Percentiles rank a stretch among this genome's conserved stretches.
phyloP scores from a whole-genome alignment of 92 coral and sea anemone species.

The Actinostola sp. region DNA sequence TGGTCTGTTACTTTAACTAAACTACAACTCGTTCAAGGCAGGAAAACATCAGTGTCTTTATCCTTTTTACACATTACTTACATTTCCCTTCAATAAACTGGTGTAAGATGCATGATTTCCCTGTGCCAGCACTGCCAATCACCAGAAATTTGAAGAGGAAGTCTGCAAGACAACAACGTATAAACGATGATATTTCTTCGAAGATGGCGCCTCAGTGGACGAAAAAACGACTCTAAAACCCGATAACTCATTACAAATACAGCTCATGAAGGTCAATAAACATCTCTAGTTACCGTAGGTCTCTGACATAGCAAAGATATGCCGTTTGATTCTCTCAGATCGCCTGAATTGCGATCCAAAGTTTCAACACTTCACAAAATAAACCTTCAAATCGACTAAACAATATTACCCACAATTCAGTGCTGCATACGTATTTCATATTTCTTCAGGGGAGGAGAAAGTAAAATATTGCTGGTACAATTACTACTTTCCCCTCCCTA shows the following conservation, averaged over 20 bases:
- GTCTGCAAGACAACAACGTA: slow-evolving; percentile 64
- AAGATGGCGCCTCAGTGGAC: slow-evolving; percentile 32
- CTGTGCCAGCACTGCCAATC: slow-evolving; percentile 99
- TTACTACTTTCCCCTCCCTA: slow-evolving; percentile 32
- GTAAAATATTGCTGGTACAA: not conserved
- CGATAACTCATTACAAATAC: not conserved
- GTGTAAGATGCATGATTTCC: slow-evolving; percentile 96
- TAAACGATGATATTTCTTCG: slow-evolving; percentile 26
- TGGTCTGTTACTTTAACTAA: too few relatives aligned
- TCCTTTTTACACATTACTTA: slow-evolving; percentile 44
- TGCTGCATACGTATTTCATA: slow-evolving; percentile 21
- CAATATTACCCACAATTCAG: slow-evolving; percentile 63
- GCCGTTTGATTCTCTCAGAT: slow-evolving; percentile 21
- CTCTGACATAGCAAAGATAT: slow-evolving; percentile 83
- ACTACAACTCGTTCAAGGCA: too few relatives aligned
- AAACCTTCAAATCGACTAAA: slow-evolving; percentile 42
- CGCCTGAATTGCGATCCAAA: slow-evolving; percentile 21
- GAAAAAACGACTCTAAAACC: slow-evolving; percentile 11
- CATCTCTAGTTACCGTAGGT: slow-evolving; percentile 76
- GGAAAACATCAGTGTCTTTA: not conserved
- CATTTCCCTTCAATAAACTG: slow-evolving; percentile 99
- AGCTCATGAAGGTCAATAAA: not conserved
- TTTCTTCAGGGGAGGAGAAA: slow-evolving; percentile 11
- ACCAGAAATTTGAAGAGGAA: slow-evolving; percentile 99
- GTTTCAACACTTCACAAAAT: slow-evolving; percentile 45